A percentile compares a stretch with the other conserved stretches of the same genome.
phyloP scores from a whole-genome alignment of 2,888 invertebrate species.

The Agrotis puta region DNA sequence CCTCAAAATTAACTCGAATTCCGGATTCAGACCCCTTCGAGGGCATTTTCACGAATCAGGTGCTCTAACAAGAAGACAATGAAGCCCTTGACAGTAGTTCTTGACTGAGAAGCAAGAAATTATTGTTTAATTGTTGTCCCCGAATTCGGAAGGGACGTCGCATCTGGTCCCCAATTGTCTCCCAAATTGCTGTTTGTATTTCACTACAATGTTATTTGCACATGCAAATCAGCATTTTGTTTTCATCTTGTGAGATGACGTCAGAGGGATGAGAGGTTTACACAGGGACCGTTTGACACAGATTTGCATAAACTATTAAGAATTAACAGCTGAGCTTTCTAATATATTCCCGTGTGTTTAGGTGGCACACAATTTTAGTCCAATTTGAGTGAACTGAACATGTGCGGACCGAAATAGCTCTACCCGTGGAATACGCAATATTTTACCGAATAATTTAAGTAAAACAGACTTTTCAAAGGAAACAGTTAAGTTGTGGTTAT shows the following conservation, averaged over 20 bases:
- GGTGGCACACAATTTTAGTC: constrained; percentile 47
- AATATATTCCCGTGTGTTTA: constrained; percentile 73
- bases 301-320: constrained; percentile 89
- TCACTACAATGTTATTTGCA: constrained; percentile 89
- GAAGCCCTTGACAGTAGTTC: constrained; percentile 57
- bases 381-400: constrained; percentile 44
- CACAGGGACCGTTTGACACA: constrained; percentile 74
- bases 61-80: constrained; percentile 55
- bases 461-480: constrained; percentile 12
- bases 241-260: constrained; percentile 79
- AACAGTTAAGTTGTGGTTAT: constrained; percentile 5
- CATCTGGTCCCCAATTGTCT: constrained; percentile 87
- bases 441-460: constrained; percentile 38
- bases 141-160: constrained; percentile 67
- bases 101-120: constrained; percentile 78
- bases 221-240: constrained; percentile 90
- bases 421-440: constrained; percentile 20
- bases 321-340: constrained; percentile 82
- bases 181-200: constrained; percentile 89
- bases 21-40: constrained; percentile 10
- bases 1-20: constrained; percentile 39
- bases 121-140: constrained; percentile 86
- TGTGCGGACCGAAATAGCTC: constrained; percentile 41
- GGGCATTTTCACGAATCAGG: constrained; percentile 52
- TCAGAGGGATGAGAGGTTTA: constrained; percentile 68